Percentiles rank a stretch among this genome's conserved stretches.
These are phyloP conservation scores for Parochlus steinenii DNA, from an alignment of 2,888 invertebrate genomes.

Conservation along the genomic window DNA sequence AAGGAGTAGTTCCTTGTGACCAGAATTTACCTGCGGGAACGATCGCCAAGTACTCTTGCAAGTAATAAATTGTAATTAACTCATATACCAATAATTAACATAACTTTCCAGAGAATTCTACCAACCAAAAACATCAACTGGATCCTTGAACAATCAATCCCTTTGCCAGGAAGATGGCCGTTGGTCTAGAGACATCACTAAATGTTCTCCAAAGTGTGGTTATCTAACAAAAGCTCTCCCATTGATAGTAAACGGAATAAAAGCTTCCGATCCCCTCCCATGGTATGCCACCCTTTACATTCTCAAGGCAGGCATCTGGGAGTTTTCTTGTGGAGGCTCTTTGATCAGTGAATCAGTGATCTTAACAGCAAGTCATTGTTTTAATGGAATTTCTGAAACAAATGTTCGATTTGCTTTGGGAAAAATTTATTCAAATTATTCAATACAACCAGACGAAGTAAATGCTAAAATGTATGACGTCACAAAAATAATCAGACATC, in stretches of 20 bases:
- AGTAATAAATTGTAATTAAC: no score
- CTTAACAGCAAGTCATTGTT: conserved; percentile 29
- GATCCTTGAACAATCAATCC: conserved; percentile 18
- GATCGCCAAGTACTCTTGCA: conserved; percentile 23
- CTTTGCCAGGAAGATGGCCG: conserved; percentile 28
- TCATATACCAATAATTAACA: no score
- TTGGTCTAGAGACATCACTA: conserved; percentile 27
- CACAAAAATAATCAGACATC: conserved; percentile 22
- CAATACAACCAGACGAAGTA: conserved; percentile 16
- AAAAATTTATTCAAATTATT: conserved; percentile 24
- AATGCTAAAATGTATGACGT: conserved; percentile 22
- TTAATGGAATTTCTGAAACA: conserved; percentile 24
- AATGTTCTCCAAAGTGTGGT: conserved; percentile 24
- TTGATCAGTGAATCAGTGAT: conserved; percentile 27
- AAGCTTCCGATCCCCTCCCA: conserved; percentile 20
- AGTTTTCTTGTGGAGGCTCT: conserved; percentile 31
- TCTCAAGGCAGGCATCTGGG: conserved; percentile 23
- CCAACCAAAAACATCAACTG: conserved; percentile 18
- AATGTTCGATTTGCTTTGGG: conserved; percentile 25
- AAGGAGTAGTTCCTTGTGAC: conserved; percentile 23
- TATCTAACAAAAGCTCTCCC: conserved; percentile 15
- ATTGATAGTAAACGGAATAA: conserved; percentile 25
- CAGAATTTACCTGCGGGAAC: conserved; percentile 23
- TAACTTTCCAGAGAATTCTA: no score
- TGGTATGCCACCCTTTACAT: conserved; percentile 32